Evolutionary conservation across 2,888 invertebrate genomes (phyloP).

Genomic region (Helicoverpa assulta): DNA sequence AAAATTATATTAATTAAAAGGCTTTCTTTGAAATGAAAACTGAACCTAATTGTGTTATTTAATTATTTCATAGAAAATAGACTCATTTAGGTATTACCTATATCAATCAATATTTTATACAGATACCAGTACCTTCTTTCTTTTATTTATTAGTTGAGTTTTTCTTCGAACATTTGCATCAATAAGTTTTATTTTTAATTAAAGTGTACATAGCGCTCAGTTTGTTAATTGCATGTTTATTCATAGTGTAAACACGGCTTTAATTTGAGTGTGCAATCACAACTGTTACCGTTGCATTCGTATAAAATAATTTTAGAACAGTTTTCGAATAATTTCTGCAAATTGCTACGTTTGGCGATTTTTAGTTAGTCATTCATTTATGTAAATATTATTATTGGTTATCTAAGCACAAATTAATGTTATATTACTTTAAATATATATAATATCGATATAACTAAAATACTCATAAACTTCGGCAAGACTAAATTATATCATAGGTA

Average conservation of each 20-base stretch:
- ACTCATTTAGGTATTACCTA: neutral
- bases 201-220: neutral
- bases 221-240: constrained; percentile 29
- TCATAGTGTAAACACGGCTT: constrained; percentile 7
- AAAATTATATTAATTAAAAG: neutral
- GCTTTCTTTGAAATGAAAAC: neutral
- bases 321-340: neutral
- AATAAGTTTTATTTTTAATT: constrained; percentile 13
- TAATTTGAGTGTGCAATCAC: constrained; percentile 2
- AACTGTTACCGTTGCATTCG: neutral
- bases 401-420: no score
- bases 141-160: neutral
- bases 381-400: no score
- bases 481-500: no score
- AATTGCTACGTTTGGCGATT: neutral
- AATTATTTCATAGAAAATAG: neutral
- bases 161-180: neutral
- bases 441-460: no score
- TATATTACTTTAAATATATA: no score
- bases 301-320: neutral
- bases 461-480: no score
- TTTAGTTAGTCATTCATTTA: neutral
- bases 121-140: neutral
- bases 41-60: neutral
- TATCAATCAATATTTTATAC: neutral